Percentiles rank a stretch among this genome's conserved stretches.
Conservation (phyloP, 2,888 invertebrate genomes). For the Cataglyphis albicans region DNA sequence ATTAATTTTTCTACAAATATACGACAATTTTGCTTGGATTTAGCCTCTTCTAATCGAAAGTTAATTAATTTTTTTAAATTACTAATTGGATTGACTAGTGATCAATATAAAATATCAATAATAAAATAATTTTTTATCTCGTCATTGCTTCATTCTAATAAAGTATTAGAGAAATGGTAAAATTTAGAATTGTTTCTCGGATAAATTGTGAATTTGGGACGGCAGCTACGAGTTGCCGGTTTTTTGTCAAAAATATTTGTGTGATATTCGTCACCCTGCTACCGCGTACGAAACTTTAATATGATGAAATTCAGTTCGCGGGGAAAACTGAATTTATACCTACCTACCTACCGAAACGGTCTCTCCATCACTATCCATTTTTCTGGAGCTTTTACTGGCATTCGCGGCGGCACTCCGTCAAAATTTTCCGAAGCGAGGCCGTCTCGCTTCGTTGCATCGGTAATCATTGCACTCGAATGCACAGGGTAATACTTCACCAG, state of each 20-base stretch:
- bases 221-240: background rate
- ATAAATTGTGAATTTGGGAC: conserved; percentile 20
- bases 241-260: conserved; percentile 41
- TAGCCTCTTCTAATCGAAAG: background rate
- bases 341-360: conserved; percentile 45
- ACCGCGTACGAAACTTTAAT: conserved; percentile 49
- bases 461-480: conserved; percentile 62
- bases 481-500: conserved; percentile 64
- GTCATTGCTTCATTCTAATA: background rate
- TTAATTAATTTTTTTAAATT: background rate
- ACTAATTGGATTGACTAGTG: background rate
- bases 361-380: conserved; percentile 61
- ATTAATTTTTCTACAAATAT: background rate
- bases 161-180: background rate
- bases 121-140: background rate
- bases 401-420: conserved; percentile 48
- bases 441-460: conserved; percentile 50
- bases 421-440: conserved; percentile 53
- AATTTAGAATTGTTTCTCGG: conserved; percentile 19
- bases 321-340: conserved; percentile 60
- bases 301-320: conserved; percentile 46
- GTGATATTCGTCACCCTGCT: conserved; percentile 22
- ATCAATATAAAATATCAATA: background rate
- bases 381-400: conserved; percentile 51
- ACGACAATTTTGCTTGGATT: background rate